These are phyloP conservation scores for Harpalus rufipes DNA, from an alignment of 2,888 invertebrate genomes.

Conservation along the genomic window DNA sequence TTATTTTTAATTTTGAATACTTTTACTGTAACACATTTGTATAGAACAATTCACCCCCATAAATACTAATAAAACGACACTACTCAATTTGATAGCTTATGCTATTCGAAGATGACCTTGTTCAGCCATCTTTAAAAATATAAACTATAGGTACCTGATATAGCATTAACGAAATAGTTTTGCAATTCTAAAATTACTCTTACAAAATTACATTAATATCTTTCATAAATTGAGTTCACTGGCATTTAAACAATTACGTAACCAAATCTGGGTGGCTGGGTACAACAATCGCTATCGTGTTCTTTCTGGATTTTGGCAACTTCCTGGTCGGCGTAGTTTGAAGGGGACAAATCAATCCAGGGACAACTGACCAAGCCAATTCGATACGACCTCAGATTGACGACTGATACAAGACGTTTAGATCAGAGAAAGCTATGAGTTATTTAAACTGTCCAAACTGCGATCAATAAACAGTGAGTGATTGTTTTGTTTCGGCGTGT, in stretches of 20 bases:
- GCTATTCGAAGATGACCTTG: too few relatives aligned
- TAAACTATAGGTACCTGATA: too few relatives aligned
- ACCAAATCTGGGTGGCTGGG: conserved; percentile 19
- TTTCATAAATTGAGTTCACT: not conserved
- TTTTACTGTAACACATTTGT: too few relatives aligned
- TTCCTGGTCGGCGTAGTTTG: conserved; percentile 14
- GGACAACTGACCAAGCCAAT: conserved; percentile 5
- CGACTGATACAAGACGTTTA: conserved; percentile 40
- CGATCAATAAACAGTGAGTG: conserved; percentile 43
- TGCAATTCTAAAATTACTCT: too few relatives aligned
- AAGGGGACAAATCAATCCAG: not conserved
- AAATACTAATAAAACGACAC: too few relatives aligned
- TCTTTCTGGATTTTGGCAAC: conserved; percentile 14
- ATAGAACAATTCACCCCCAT: too few relatives aligned
- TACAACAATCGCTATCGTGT: conserved; percentile 20
- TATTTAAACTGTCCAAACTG: conserved; percentile 44
- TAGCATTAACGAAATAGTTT: too few relatives aligned
- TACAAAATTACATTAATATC: not conserved
- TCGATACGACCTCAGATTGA: conserved; percentile 25
- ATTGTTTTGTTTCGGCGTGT: conserved; percentile 36
- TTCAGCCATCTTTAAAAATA: too few relatives aligned
- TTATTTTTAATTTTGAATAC: too few relatives aligned
- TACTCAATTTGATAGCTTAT: too few relatives aligned
- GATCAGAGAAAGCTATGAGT: conserved; percentile 50
- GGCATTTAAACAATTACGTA: conserved; percentile 17